These are phyloP conservation scores for Phortica magna DNA, from an alignment of 2,888 invertebrate genomes.

Conservation along the genomic window DNA sequence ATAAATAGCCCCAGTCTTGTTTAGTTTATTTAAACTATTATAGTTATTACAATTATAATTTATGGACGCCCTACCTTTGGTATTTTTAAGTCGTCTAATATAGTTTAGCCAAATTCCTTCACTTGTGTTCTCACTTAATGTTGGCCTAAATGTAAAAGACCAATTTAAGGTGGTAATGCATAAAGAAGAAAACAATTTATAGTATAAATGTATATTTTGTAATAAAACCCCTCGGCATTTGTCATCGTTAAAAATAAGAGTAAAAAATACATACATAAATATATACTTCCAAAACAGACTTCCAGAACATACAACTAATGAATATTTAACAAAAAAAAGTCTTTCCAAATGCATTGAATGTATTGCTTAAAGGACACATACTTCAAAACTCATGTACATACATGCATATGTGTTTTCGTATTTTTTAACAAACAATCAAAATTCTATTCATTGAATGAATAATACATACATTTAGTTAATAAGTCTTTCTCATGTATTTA, in stretches of 20 bases:
- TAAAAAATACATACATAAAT: neutral
- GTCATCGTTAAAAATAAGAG: neutral
- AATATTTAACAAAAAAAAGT: neutral
- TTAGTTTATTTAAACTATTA: slow-evolving; percentile 52
- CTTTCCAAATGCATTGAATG: slow-evolving; percentile 30
- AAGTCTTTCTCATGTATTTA: neutral
- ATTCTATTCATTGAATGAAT: slow-evolving; percentile 23
- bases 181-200: neutral
- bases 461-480: neutral
- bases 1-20: slow-evolving; percentile 50
- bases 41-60: slow-evolving; percentile 4
- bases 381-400: neutral
- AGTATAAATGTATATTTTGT: neutral
- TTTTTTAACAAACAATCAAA: slow-evolving; percentile 10
- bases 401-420: neutral
- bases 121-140: neutral
- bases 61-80: neutral
- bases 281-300: neutral
- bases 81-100: neutral
- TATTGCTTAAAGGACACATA: neutral
- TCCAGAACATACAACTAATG: neutral
- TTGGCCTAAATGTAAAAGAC: neutral
- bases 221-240: neutral
- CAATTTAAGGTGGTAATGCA: neutral
- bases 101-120: neutral